Evolutionary conservation across 2,797 vertebrate genomes (phyloP), one percentile per base, ranked within the genome.

Genomic region (Typhlichthys eigenmanni): DNA sequence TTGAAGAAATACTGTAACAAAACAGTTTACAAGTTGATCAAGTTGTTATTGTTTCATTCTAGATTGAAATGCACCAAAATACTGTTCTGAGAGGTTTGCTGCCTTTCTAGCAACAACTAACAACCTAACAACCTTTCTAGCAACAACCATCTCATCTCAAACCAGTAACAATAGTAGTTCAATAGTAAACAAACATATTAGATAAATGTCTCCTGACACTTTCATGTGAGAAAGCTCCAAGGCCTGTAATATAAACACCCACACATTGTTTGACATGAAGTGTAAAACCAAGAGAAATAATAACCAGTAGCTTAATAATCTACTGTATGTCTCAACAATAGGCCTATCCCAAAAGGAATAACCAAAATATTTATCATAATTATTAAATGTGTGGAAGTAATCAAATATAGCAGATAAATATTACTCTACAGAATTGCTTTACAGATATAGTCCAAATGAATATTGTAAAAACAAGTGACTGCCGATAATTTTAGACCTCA

Each of bases 181-280:
- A 24, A 24, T 55, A 7, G 2, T 9, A 8, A 55, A 13, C 32
- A 55, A 8, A 38, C n/a, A 32, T 11, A 54, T 54, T 8, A 32
- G 52, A 12, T 11, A 11, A n/a, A 1, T 11, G 8, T 10, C 43
- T 58, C 29, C n/a, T 6, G 24, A 14, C 51, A 49, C 47, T 5
- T 11, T 58, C 64, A 53, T 13, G 49, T 68, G 58, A 60, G 29
- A n/a, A 8, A 29, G 54, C 55, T 58, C 34, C 58, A 34, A 58
- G 55, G 3, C 12, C 45, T 38, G 58, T 47, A 57, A 62, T 14
- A 62, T 38, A 54, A 49, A 55, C 4, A 29, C 38, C 45, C 43
- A 38, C 34, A 38, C 5, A 9, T 38, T 38, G 34, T 6, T 38
- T 38, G 8, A 38, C 8, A 38, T 6, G 8, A 38, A 38, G 34